Conservation (phyloP, 2,113 vertebrate species). For the Hyaena hyaena region DNA sequence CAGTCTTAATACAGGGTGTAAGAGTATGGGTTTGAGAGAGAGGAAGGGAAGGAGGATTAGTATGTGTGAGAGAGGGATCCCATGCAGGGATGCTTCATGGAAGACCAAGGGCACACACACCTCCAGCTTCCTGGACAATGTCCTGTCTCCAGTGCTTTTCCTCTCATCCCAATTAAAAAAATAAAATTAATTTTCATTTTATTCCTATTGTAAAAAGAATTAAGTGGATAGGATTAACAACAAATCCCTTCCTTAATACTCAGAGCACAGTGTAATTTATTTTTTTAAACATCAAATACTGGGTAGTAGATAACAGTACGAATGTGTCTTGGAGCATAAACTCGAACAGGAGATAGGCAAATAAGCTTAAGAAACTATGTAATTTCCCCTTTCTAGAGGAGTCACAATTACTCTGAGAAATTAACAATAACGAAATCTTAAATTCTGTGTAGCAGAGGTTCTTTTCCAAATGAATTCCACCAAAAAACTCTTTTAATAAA, state of each 20-base stretch:
- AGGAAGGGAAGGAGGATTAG: neutral
- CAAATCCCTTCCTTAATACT: neutral
- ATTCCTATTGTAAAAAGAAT: neutral
- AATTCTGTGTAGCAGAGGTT: neutral
- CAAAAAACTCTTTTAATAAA: neutral
- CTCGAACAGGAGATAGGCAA: neutral
- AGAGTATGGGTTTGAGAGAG: neutral
- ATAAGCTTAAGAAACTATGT: neutral
- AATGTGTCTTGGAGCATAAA: neutral
- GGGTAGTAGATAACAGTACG: neutral
- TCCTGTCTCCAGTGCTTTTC: neutral
- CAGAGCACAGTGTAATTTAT: neutral
- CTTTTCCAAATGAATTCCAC: neutral
- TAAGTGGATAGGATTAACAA: neutral
- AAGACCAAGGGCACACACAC: neutral
- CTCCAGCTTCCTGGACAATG: neutral
- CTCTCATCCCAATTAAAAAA: neutral
- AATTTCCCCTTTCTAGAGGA: neutral
- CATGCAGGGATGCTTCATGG: neutral
- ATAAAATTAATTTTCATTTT: neutral
- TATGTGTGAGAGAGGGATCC: neutral
- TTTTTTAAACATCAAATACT: neutral
- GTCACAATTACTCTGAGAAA: conserved; percentile 11
- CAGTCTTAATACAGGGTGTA: neutral
- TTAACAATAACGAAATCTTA: neutral